Base-by-base conservation (phyloP, 2,888 invertebrate genomes). In the Ernsta delagoae region DNA sequence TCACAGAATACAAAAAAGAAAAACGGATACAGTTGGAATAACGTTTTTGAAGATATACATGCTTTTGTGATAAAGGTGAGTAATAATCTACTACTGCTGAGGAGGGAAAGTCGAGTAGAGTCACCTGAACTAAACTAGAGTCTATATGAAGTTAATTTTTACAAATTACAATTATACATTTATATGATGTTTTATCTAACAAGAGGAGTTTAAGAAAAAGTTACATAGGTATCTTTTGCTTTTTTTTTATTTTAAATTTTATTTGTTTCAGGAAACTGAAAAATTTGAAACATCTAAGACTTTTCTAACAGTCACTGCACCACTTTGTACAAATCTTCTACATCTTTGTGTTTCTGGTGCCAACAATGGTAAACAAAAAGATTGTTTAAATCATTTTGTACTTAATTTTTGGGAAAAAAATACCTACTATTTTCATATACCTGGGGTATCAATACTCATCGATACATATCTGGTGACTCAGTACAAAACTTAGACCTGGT, bases 221-320 rank as follows among this genome's bases (percentile, higher is more conserved):
- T 24, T 24, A 24, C 24, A 24, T 24, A 24, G 24, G 24, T 24
- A 24, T 24, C 24, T 36, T 4, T 36, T 36, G 6, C 6, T 41
- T 41, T 41, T 41, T 8, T 9, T 41, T 41, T n/a, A n/a, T 41
- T 41, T 1, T 41, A 41, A 41, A n/a, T 45, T n/a, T n/a, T 1
- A 11, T 45, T n/a, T 67, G 69, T 83, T 84, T 41, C 78, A 95
- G 95, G 95, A 94, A 88, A 85, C 90, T 50, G 93, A 94, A 74
- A 94, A 94, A 77, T 86, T 82, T 80, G 90, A 89, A 77, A 83
- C 87, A 31, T 88, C 92, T 39, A 94, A 90, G 78, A 87, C 86
- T 65, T 89, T 87, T 85, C 80, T 86, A 11, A 88, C 82, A 71
- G 79, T 84, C 4, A 82, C 80, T 62, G 84, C 80, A 70, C 86